A percentile compares a stretch with the other conserved stretches of the same genome.
phyloP scores from a whole-genome alignment of 2,888 invertebrate genomes.

The Pandemis heparana region DNA sequence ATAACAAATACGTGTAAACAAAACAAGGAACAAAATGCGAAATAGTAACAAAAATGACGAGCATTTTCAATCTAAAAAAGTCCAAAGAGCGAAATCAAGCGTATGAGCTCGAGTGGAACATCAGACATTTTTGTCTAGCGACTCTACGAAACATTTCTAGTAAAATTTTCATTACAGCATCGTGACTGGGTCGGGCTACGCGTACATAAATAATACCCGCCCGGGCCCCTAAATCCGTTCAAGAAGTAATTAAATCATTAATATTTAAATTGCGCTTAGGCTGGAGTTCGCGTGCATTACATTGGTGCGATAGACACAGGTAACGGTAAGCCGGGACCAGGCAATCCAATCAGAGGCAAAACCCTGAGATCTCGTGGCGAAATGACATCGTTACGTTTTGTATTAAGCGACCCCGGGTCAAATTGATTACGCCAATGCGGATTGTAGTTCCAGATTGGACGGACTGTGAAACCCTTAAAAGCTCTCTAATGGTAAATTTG shows the following conservation, averaged over 20 bases:
- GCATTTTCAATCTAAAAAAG: slow-evolving; percentile 14
- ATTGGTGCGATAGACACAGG: slow-evolving; percentile 45
- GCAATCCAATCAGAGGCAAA: slow-evolving; percentile 59
- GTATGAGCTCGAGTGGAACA: slow-evolving; percentile 14
- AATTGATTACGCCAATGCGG: slow-evolving; percentile 14
- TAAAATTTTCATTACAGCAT: slow-evolving; percentile 3
- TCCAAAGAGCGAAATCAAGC: slow-evolving; percentile 8
- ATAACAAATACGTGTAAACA: not conserved
- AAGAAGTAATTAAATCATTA: slow-evolving; percentile 39
- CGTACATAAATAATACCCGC: slow-evolving; percentile 31
- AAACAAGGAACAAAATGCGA: not conserved
- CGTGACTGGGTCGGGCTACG: not conserved
- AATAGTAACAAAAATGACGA: slow-evolving; percentile 11
- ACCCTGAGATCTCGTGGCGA: slow-evolving; percentile 46
- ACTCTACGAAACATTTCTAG: slow-evolving; percentile 1
- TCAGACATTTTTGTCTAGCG: slow-evolving; percentile 7
- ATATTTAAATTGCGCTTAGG: slow-evolving; percentile 40
- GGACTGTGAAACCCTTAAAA: slow-evolving; percentile 13
- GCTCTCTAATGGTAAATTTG: slow-evolving; percentile 22
- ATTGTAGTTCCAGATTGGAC: not conserved
- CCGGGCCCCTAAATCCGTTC: slow-evolving; percentile 21
- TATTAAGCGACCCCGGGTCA: slow-evolving; percentile 44
- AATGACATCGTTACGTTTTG: slow-evolving; percentile 54
- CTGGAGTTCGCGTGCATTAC: slow-evolving; percentile 23
- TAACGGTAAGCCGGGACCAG: slow-evolving; percentile 49